phyloP scores from a whole-genome alignment of 2,888 invertebrate genomes.

The Coelinius sp. region DNA sequence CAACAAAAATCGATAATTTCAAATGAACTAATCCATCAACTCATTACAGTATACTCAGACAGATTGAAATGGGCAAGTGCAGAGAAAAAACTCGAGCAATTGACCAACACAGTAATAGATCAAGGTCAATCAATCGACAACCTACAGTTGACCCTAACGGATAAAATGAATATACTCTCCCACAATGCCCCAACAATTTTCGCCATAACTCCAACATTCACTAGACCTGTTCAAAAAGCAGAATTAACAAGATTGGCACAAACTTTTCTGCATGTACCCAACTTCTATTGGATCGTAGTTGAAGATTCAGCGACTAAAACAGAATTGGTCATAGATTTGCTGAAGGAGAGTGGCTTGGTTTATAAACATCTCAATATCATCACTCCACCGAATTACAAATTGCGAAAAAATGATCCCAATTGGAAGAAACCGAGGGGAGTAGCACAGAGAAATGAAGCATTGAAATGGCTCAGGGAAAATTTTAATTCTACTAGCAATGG shows the following conservation, averaged over 20 bases:
- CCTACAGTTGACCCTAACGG: slow-evolving; percentile 35
- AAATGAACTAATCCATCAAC: neutral
- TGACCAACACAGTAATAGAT: slow-evolving; percentile 42
- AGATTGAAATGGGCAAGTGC: slow-evolving; percentile 38
- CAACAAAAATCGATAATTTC: neutral
- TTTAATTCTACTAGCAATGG: slow-evolving; percentile 76
- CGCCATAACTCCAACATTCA: slow-evolving; percentile 93
- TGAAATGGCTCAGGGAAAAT: slow-evolving; percentile 84
- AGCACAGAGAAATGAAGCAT: slow-evolving; percentile 88
- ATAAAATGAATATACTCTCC: slow-evolving; percentile 58
- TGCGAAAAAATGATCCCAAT: slow-evolving; percentile 78
- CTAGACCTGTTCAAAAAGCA: slow-evolving; percentile 91
- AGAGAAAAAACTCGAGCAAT: slow-evolving; percentile 25
- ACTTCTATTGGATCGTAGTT: slow-evolving; percentile 93
- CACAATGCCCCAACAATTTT: slow-evolving; percentile 82
- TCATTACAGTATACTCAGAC: slow-evolving; percentile 42
- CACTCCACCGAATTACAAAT: slow-evolving; percentile 81
- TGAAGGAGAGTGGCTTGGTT: slow-evolving; percentile 78
- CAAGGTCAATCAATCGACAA: slow-evolving; percentile 41
- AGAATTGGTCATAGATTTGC: slow-evolving; percentile 79
- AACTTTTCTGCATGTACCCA: slow-evolving; percentile 87
- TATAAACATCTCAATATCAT: slow-evolving; percentile 80
- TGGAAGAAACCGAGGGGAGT: slow-evolving; percentile 91
- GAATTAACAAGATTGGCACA: slow-evolving; percentile 93
- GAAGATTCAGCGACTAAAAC: slow-evolving; percentile 86